Conservation (phyloP, 2,888 invertebrate species). For the Drosophila paranaensis region DNA sequence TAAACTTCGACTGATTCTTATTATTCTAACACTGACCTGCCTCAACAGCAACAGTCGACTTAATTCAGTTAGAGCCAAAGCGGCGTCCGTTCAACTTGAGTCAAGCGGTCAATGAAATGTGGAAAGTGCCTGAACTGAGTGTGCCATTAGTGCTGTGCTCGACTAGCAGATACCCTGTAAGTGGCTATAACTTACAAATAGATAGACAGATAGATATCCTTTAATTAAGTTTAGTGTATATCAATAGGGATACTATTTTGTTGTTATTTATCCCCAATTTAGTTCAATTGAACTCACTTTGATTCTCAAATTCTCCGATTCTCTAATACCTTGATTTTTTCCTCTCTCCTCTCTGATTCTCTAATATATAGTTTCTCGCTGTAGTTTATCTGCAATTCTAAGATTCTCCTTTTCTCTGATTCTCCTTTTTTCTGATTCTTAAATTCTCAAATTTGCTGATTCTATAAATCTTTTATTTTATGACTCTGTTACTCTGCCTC, state of each 20-base stretch:
- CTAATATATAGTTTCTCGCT: too few relatives aligned
- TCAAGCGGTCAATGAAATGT: constrained; percentile 14
- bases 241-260: too few relatives aligned
- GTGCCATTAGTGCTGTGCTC: not conserved
- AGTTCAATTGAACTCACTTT: too few relatives aligned
- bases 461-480: not conserved
- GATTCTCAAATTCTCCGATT: too few relatives aligned
- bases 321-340: too few relatives aligned
- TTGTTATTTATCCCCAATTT: too few relatives aligned
- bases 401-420: not conserved
- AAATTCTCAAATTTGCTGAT: not conserved
- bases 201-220: not conserved
- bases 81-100: constrained; percentile 35
- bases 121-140: constrained; percentile 24
- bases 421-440: not conserved
- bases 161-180: not conserved
- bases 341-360: too few relatives aligned
- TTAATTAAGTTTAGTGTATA: too few relatives aligned
- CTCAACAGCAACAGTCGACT: constrained; percentile 43
- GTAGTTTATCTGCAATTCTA: too few relatives aligned
- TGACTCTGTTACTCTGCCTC: not conserved
- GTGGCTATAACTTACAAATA: too few relatives aligned
- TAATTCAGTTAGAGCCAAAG: constrained; percentile 4
- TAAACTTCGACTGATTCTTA: constrained; percentile 30
- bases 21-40: constrained; percentile 49